A percentile compares a stretch with the other conserved stretches of the same genome.
These are phyloP conservation scores for Arge pagana DNA, from an alignment of 2,888 invertebrate species.

Conservation along the genomic window DNA sequence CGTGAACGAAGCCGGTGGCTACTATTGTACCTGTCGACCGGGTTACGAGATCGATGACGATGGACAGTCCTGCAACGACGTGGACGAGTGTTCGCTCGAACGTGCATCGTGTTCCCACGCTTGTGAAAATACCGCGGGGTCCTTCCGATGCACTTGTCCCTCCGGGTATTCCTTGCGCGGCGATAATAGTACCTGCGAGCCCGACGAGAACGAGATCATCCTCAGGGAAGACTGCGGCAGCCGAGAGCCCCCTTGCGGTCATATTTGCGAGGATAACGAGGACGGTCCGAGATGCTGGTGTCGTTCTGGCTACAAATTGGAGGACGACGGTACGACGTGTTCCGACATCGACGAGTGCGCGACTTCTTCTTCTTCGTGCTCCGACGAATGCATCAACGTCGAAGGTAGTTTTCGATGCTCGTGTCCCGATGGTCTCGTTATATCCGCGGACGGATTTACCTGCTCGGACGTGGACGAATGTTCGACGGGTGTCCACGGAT, in stretches of 20 bases:
- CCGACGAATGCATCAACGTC: conserved; percentile 62
- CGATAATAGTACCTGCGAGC: conserved; percentile 40
- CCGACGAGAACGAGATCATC: conserved; percentile 38
- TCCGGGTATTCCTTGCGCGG: conserved; percentile 44
- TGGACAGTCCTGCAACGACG: conserved; percentile 44
- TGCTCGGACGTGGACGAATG: conserved; percentile 40
- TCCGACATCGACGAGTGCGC: conserved; percentile 64
- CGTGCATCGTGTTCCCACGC: conserved; percentile 43
- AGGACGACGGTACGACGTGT: conserved; percentile 52
- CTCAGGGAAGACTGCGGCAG: conserved; percentile 31
- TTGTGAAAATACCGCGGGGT: conserved; percentile 46
- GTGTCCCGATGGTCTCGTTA: conserved; percentile 58
- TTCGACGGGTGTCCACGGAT: conserved; percentile 37
- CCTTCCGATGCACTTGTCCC: conserved; percentile 60
- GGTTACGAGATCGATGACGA: conserved; percentile 53
- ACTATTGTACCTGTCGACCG: conserved; percentile 55
- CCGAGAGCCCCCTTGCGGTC: conserved; percentile 36
- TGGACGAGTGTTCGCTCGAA: conserved; percentile 49
- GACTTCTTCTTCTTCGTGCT: conserved; percentile 60
- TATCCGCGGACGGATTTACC: conserved; percentile 33
- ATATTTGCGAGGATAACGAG: conserved; percentile 46
- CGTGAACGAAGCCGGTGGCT: conserved; percentile 55
- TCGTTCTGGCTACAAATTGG: conserved; percentile 59
- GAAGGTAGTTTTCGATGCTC: conserved; percentile 61
- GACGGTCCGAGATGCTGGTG: conserved; percentile 61